phyloP scores from a whole-genome alignment of 2,888 invertebrate genomes.

The Gnatocerus cornutus region DNA sequence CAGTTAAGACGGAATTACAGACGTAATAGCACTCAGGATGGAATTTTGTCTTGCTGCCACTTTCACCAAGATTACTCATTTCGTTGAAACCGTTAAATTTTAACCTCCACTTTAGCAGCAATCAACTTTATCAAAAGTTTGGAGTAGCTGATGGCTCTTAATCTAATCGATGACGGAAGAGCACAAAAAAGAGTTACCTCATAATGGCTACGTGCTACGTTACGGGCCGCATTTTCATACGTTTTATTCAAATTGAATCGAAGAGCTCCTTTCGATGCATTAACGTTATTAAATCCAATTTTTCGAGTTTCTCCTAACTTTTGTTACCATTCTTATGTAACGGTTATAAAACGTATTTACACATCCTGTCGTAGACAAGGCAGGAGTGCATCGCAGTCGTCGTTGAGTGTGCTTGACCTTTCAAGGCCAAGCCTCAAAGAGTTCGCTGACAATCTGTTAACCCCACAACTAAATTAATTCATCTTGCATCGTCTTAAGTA shows the following conservation, averaged over 20 bases:
- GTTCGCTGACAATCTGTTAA: neutral
- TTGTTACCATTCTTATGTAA: slow-evolving; percentile 20
- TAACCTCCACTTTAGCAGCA: neutral
- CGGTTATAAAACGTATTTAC: slow-evolving; percentile 26
- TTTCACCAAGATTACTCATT: too few species aligned
- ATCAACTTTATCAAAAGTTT: slow-evolving; percentile 1
- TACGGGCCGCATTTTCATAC: neutral
- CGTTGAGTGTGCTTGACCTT: slow-evolving; percentile 39
- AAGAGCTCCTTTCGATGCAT: slow-evolving; percentile 20
- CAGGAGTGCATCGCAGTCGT: slow-evolving; percentile 12
- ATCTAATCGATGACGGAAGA: neutral
- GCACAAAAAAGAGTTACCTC: neutral
- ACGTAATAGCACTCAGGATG: too few species aligned
- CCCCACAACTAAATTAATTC: too few species aligned
- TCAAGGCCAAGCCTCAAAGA: slow-evolving; percentile 37
- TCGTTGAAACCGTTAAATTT: neutral
- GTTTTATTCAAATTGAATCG: slow-evolving; percentile 38
- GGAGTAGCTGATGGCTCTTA: neutral
- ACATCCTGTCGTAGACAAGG: slow-evolving; percentile 34
- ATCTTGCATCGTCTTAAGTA: too few species aligned
- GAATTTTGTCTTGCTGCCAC: too few species aligned
- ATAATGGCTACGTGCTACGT: neutral
- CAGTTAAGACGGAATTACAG: too few species aligned
- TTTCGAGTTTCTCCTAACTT: slow-evolving; percentile 7
- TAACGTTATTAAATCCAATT: slow-evolving; percentile 24